These are phyloP conservation scores for Zosterops lateralis DNA, from an alignment of 2,113 vertebrate genomes.

Conservation along the genomic window DNA sequence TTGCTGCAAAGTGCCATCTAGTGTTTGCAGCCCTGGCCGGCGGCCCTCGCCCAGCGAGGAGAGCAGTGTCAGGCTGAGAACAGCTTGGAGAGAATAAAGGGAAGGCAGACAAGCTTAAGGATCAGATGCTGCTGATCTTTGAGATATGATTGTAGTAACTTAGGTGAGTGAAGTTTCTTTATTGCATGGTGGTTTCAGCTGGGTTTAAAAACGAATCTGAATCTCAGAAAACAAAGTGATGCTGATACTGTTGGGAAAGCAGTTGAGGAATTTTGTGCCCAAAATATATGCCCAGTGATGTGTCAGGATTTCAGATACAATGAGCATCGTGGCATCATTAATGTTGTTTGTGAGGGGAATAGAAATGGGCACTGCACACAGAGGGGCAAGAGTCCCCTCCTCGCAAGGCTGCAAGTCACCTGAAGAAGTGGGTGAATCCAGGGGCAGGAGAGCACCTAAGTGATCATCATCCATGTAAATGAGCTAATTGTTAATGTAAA, in stretches of 20 bases:
- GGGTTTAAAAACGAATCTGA: not conserved
- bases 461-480: not conserved
- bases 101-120: not conserved
- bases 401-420: accelerated
- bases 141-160: not conserved
- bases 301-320: not conserved
- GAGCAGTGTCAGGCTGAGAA: not conserved
- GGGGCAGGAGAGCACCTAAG: not conserved
- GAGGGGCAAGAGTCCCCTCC: accelerated
- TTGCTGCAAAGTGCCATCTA: constrained; percentile 74
- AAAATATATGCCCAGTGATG: not conserved
- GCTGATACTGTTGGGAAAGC: accelerated
- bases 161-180: not conserved
- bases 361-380: accelerated
- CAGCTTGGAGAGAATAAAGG: not conserved
- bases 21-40: constrained; percentile 26
- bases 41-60: not conserved
- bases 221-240: not conserved
- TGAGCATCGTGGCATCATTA: accelerated
- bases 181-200: not conserved
- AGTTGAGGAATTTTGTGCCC: not conserved
- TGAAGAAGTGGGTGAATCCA: not conserved
- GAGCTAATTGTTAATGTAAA: not conserved
- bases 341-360: not conserved
- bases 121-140: not conserved